phyloP scores from a whole-genome alignment of 1,140 invertebrate genomes.

The Cotesia typhae region DNA sequence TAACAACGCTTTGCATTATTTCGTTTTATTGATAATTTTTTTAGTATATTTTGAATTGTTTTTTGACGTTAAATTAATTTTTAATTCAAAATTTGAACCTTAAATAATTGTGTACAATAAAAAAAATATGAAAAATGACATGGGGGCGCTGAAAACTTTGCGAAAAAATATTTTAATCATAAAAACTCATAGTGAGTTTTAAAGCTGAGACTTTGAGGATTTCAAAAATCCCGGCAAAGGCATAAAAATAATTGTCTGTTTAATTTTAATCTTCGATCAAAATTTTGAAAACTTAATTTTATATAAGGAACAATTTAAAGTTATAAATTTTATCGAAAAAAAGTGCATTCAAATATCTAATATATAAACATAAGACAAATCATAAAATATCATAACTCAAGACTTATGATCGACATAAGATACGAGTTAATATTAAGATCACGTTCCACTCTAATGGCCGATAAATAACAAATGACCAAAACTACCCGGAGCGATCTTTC shows the following conservation, averaged over 20 bases:
- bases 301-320: neutral
- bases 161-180: no score
- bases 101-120: no score
- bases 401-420: neutral
- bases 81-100: no score
- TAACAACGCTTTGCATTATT: neutral
- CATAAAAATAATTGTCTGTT: no score
- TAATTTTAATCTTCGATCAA: no score
- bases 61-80: no score
- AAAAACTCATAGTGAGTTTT: no score
- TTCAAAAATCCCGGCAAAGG: neutral
- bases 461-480: conserved; percentile 53
- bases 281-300: neutral
- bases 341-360: neutral
- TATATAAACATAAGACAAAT: neutral
- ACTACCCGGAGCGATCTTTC: conserved; percentile 41
- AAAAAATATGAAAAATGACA: no score
- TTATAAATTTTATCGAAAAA: neutral
- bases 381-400: neutral
- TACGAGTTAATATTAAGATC: conserved; percentile 44
- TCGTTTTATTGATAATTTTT: no score
- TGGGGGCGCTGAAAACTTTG: no score
- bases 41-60: no score
- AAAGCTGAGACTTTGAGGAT: no score
- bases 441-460: conserved; percentile 51